Base-by-base conservation (phyloP, 2,888 invertebrate genomes). In the Catocala nupta region DNA sequence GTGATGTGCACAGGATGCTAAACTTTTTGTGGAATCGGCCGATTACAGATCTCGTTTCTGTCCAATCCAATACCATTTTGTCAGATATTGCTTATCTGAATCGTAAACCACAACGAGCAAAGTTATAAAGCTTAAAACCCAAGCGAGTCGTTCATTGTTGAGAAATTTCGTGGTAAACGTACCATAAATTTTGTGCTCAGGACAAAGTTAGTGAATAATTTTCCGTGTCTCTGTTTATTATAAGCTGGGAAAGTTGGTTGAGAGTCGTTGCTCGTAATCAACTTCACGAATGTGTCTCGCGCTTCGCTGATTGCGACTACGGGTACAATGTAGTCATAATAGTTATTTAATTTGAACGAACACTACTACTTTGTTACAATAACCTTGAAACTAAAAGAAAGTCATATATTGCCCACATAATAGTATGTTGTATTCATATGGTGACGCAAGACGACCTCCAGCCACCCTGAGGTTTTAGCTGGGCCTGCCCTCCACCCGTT, bases 151-250 rank as follows among this genome's bases (percentile, higher is more conserved):
- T 91, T 90, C 90, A 91, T 91, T 92, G 90, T 89, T 83, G 87
- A 85, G 88, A 90, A 91, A 91, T 90, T 89, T 90, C 84, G 90
- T 87, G 89, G 92, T 90, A 89, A 91, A 88, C 88, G 89, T 90
- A 90, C 91, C 91, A 92, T 92, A 93, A 92, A 93, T 92, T 92
- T 89, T 83, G 81, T 85, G 86, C 89, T 90, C 88, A 84, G 87
- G 84, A 78, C 85, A 87, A 93, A 92, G 91, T 93, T 92, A 87
- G 87, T 87, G 91, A 92, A 92, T 92, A 92, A 93, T 92, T 92
- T 90, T 90, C 90, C 88, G 87, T 92, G 91, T 92, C 91, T 92
- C 92, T 92, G 93, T 92, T 92, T 91, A 92, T 92, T 91, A 90
- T 92, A 90, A 90, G 89, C 91, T 81, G 82, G 82, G 81, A 83